Evolutionary conservation across 2,888 invertebrate genomes (phyloP).

Genomic region (Platycheirus albimanus): DNA sequence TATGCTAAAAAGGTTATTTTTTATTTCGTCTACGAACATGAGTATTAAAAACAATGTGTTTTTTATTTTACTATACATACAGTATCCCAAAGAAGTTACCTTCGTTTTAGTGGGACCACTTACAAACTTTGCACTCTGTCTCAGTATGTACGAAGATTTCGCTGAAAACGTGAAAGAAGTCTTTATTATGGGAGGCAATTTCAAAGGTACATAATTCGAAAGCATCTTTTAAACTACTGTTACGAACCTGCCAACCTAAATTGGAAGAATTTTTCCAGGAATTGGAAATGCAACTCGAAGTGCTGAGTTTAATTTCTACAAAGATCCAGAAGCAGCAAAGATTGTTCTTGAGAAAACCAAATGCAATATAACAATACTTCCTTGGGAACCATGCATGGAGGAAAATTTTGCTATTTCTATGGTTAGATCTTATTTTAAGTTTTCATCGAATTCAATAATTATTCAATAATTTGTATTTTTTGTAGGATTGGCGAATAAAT

Average conservation of each 20-base stretch:
- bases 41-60: background rate
- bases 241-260: background rate
- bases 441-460: background rate
- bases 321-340: constrained; percentile 90
- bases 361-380: constrained; percentile 85
- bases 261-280: constrained; percentile 76
- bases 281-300: constrained; percentile 85
- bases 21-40: background rate
- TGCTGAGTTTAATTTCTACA: constrained; percentile 85
- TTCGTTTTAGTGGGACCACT: constrained; percentile 88
- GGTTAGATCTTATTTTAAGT: constrained; percentile 75
- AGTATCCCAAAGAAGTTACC: constrained; percentile 84
- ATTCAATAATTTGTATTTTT: background rate
- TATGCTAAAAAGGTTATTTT: constrained; percentile 84
- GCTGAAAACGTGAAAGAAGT: constrained; percentile 86
- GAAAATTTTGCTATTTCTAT: constrained; percentile 79
- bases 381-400: constrained; percentile 87
- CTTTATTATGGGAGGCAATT: constrained; percentile 91
- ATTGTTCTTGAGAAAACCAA: constrained; percentile 85
- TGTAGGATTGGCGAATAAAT: constrained; percentile 84
- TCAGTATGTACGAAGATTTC: constrained; percentile 87
- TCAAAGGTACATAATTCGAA: constrained; percentile 84
- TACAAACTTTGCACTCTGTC: constrained; percentile 90
- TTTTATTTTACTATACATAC: background rate
- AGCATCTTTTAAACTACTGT: no score